These are phyloP conservation scores for Perodicticus potto DNA, from an alignment of 2,797 vertebrate species.

Conservation along the genomic window DNA sequence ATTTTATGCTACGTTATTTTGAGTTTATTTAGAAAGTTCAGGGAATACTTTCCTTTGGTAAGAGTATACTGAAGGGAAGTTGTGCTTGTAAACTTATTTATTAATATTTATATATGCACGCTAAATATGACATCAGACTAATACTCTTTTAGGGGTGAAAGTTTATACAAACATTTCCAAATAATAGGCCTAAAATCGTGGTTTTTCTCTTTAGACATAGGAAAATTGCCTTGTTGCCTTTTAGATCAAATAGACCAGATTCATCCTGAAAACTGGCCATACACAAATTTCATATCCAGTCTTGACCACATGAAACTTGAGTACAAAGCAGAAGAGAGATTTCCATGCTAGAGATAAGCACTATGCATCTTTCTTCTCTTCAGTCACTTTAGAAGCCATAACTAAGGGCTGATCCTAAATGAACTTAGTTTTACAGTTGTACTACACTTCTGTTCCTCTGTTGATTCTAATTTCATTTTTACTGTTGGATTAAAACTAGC, in stretches of 20 bases:
- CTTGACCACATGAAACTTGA: background rate
- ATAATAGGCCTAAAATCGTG: background rate
- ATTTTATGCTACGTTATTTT: conserved; percentile 43
- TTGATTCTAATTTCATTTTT: conserved; percentile 59
- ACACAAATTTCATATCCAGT: background rate
- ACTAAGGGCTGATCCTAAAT: conserved; percentile 23
- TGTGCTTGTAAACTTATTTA: background rate
- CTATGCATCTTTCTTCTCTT: background rate
- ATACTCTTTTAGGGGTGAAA: background rate
- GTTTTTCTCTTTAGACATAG: conserved; percentile 18
- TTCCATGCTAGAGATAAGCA: background rate
- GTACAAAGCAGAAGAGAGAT: background rate
- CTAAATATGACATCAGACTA: background rate
- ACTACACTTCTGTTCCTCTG: conserved; percentile 26
- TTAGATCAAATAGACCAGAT: background rate
- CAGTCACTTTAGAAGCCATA: conserved; percentile 54
- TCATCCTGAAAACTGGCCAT: background rate
- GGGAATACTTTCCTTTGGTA: background rate
- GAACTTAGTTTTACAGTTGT: conserved; percentile 19
- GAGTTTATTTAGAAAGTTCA: conserved; percentile 50
- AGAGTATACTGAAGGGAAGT: conserved; percentile 2
- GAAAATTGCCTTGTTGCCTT: background rate
- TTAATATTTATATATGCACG: background rate
- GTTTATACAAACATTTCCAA: background rate
- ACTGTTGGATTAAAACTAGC: background rate